Base-by-base conservation (phyloP, 2,797 vertebrate species). In the Adrianichthys oophorus region DNA sequence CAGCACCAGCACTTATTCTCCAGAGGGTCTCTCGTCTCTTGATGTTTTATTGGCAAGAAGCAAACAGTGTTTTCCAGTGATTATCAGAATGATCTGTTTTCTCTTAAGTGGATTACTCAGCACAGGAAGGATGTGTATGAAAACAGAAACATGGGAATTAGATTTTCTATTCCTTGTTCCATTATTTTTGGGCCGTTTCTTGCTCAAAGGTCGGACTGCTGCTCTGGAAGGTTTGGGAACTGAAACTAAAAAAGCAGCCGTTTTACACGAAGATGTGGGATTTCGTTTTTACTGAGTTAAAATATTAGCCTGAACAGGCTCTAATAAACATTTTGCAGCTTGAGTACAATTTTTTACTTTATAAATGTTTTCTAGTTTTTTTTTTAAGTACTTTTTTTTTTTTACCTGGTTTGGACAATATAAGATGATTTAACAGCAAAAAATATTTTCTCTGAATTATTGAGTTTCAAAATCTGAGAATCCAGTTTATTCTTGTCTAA, bases 51-150 rank as follows among this genome's bases (percentile, higher is more conserved):
- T 79, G 62, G 56, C 56, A 60, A 41, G 44, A 29, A 49, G 47
- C 54, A 81, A 78, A 82, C 44, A 43, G 44, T 49, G 62, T 78
- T 75, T 32, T 65, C 63, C 7, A 63, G 48, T 65, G 78, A 81
- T 83, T 70, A 77, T 55, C 74, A 19, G 74, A 75, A 84, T 83
- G 78, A 73, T 84, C 52, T 51, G 68, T 48, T 63, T 70, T 17
- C 60, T 56, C 21, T 14, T 80, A 83, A 83, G 57, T 37, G 43
- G 56, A 83, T 88, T 74, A 80, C 45, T 29, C 45, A 45, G 59
- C 2, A 44, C 58, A 51, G 54, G 59, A 53, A 18, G 43, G 42
- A 41, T 64, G 41, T 24, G 23, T 41, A 19, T 2, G 5, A 59
- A 65, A 48, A 60, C 56, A 61, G 47, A 26, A 32, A 18, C 3